Base-by-base conservation (phyloP, 2,113 vertebrate genomes). In the Syngnathus typhle region DNA sequence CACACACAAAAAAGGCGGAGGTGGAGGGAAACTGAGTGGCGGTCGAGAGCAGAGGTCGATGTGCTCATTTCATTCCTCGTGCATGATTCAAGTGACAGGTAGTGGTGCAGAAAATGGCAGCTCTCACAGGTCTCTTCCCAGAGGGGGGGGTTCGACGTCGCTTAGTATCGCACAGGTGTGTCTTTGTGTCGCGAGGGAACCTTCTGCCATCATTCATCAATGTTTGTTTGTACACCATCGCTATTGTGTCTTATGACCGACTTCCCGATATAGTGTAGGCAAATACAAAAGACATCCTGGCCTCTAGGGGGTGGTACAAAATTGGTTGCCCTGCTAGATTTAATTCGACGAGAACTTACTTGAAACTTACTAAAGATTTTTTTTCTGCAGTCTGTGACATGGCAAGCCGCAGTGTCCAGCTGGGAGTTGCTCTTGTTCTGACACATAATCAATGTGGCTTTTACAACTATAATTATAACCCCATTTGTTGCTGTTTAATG, bases 81-180 rank as follows among this genome's bases (percentile, higher is more conserved):
- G 69, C 75, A 65, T 75, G 71, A 86, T 82, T 76, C 87, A 79
- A 83, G 79, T 86, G 87, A 86, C 85, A 85, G 84, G 83, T 88
- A 80, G 71, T 78, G 79, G 78, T 80, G 83, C 79, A 81, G 79
- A 76, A 87, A 89, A 85, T 80, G 83, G 81, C 82, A 79, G 74
- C 23, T 76, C 84, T 87, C 72, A 65, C 70, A 54, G 84, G 84
- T 76, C 66, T 76, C 67, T 80, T 85, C 82, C 81, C 73, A 15
- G 52, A 2, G 69, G 79, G 74, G n/a, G 68, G 69, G 41, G 58
- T 52, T 72, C 60, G 5, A 66, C 75, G 60, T 69, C 59, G 51
- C 39, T 68, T 70, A 77, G 43, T 68, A 74, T 69, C 72, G 59
- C 4, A 49, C 1, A 61, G 59, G 65, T 74, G 46, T 64, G 68